Evolutionary conservation across 2,113 vertebrate genomes (phyloP), one percentile per base, ranked within the genome.

Genomic region (Herpetotheres cachinnans): DNA sequence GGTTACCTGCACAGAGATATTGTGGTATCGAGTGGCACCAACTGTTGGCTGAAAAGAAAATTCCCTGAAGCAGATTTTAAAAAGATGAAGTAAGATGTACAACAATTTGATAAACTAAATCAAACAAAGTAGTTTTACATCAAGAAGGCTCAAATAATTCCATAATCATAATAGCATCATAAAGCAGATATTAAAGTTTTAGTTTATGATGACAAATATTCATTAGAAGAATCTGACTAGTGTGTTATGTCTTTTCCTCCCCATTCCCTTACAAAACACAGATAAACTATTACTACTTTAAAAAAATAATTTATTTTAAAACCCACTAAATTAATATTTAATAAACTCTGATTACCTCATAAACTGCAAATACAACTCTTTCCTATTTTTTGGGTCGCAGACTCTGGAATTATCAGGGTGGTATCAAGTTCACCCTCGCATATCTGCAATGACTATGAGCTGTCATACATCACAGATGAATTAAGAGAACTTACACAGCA

Each of bases 401-500:
- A 24, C 10, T 69, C 47, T 27, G 17, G 69, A 90, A 67, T 5
- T 0, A 10, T 14, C 55, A 58, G 46, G 10, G 13, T 47, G 42
- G 13, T 65, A 54, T 40, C 10, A 62, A 81, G 66, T 21, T 63
- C 52, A 74, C 42, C 22, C 32, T 66, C 6, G 1, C 32, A 16
- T 2, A 12, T 1, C 22, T 11, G 8, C 21, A 72, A 34, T 8
- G 11, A 21, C 29, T 21, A 4, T 0, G 11, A 36, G 10, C 27
- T 56, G 13, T 29, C 36, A 61, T 1, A 11, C 10, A 5, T 9
- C 40, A 46, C 32, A 66, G 63, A 13, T 12, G 2, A 49, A 58
- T 32, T 58, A 29, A 66, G 25, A 56, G 21, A 81, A 62, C 4
- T 46, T 17, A 10, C 1, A 18, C 20, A 32, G 11, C 5, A 49